Percentiles rank a stretch among this genome's conserved stretches.
Evolutionary conservation across 2,888 invertebrate genomes (phyloP).

Genomic region (Lingula anatina): DNA sequence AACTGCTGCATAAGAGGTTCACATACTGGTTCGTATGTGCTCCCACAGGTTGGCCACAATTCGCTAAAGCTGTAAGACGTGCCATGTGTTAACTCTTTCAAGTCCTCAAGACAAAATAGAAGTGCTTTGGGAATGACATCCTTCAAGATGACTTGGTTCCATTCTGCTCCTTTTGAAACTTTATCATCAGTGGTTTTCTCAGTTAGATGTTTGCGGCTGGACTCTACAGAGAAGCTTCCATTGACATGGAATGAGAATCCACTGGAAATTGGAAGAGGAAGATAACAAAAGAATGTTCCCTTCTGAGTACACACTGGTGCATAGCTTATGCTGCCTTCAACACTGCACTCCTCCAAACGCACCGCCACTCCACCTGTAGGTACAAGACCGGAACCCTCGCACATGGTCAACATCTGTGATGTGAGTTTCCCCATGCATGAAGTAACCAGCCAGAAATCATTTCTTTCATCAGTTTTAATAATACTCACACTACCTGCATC

Average conservation of each 20-base stretch:
- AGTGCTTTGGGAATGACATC: constrained; percentile 20
- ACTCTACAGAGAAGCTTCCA: constrained; percentile 35
- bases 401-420: not conserved
- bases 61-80: not conserved
- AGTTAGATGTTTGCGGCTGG: constrained; percentile 27
- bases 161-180: constrained; percentile 11
- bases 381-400: not conserved
- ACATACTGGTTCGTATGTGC: too few relatives aligned
- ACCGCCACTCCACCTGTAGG: not conserved
- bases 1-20: too few relatives aligned
- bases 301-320: not conserved
- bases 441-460: not conserved
- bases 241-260: constrained; percentile 38
- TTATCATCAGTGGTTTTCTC: constrained; percentile 30
- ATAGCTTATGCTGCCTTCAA: not conserved
- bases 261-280: constrained; percentile 34
- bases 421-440: not conserved
- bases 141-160: constrained; percentile 24
- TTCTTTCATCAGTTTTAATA: too few relatives aligned
- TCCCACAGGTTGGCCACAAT: constrained; percentile 5
- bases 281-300: constrained; percentile 35
- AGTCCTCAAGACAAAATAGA: constrained; percentile 16
- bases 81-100: constrained; percentile 3
- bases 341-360: not conserved
- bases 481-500: too few relatives aligned